Percentiles rank a stretch among this genome's conserved stretches.
These are phyloP conservation scores for Stramonita haemastoma DNA, from an alignment of 2,888 invertebrate species.

Conservation along the genomic window DNA sequence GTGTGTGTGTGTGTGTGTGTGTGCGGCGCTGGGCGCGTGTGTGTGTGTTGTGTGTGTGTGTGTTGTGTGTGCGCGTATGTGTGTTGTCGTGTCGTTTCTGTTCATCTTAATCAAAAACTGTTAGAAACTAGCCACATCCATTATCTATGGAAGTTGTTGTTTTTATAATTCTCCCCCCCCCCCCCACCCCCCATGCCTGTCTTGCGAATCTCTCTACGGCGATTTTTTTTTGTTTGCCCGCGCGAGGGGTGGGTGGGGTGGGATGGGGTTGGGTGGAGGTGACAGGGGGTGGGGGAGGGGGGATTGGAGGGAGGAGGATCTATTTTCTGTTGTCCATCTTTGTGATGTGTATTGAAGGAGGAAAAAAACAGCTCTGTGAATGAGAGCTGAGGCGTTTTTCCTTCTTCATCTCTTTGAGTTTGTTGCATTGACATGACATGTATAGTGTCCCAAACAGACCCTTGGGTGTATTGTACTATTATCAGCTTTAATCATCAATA, in stretches of 20 bases:
- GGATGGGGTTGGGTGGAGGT: no score
- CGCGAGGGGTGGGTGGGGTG: no score
- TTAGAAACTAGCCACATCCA: neutral
- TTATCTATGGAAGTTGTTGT: neutral
- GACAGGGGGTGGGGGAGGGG: no score
- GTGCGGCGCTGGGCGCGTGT: neutral
- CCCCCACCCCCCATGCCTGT: neutral
- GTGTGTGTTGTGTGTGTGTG: neutral
- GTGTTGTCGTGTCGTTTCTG: neutral
- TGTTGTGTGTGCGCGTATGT: neutral
- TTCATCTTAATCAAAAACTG: neutral
- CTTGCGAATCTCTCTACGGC: no score
- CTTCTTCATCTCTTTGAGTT: neutral
- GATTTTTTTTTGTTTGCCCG: no score
- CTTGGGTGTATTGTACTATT: neutral
- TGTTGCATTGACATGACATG: neutral
- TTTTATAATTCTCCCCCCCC: neutral
- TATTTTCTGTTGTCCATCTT: no score
- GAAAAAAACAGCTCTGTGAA: neutral
- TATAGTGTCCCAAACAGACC: neutral
- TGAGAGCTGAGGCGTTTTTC: neutral
- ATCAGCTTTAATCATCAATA: constrained; percentile 29
- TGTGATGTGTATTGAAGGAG: neutral
- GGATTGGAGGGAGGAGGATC: no score
- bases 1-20: neutral